Conservation (phyloP, 2,797 vertebrate genomes). For the Acrocephalus scirpaceus region DNA sequence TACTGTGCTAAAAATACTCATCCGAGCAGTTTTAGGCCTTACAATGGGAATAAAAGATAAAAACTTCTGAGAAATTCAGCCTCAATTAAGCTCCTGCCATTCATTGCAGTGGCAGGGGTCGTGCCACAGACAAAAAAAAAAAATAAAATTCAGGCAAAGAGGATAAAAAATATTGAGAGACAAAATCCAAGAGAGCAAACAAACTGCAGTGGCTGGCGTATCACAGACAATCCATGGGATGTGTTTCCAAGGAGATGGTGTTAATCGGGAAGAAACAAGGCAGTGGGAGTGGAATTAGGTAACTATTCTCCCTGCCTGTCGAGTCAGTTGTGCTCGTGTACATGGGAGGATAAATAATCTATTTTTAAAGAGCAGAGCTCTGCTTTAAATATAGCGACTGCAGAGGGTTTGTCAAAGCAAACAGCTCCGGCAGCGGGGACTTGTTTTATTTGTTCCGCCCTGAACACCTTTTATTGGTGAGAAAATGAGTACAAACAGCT, state of each 20-base stretch:
- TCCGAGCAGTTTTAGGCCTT: not conserved
- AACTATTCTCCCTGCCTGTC: slow-evolving; percentile 31
- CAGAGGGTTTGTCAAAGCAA: not conserved
- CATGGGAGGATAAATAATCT: slow-evolving; percentile 54
- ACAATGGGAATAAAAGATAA: not conserved
- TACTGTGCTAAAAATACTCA: not conserved
- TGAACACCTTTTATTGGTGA: not conserved
- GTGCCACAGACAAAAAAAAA: not conserved
- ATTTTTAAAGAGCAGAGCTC: not conserved
- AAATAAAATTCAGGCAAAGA: not conserved
- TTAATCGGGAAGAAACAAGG: slow-evolving; percentile 37
- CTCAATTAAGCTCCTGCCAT: not conserved
- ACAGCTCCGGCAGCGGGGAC: not conserved
- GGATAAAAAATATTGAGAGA: not conserved
- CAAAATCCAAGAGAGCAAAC: not conserved
- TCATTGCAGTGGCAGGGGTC: not conserved
- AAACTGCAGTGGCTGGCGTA: not conserved
- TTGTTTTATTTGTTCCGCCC: not conserved
- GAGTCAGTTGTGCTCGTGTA: slow-evolving; percentile 16
- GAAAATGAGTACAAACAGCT: not conserved
- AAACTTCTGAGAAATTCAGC: not conserved
- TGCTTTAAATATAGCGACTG: slow-evolving; percentile 19
- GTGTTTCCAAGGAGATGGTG: slow-evolving; percentile 65
- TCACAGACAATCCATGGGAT: slow-evolving; percentile 11
- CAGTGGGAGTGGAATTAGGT: slow-evolving; percentile 49